Evolutionary conservation across 64 coral and sea anemone genomes (phyloP), one percentile per base, ranked within the genome.

Genomic region (Trachythela sp.): DNA sequence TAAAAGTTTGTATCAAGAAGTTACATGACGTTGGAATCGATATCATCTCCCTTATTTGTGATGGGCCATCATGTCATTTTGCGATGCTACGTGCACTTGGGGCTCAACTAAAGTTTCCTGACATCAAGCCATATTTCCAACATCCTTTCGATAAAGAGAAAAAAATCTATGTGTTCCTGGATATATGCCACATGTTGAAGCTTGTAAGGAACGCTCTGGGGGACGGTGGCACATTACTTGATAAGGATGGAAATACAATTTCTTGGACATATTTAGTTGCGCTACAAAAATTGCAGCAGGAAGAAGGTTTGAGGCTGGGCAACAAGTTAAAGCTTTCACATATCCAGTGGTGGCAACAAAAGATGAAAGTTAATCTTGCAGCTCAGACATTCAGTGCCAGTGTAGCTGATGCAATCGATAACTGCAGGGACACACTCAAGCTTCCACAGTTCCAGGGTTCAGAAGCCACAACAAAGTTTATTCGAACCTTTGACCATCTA

Each of bases 301-400:
- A 36, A 9, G 41, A 86, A 29, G 85, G 85, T 37, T 24, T 86
- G 22, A 20, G 45, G 49, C 49, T 86, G n/a, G 49, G 36, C 4
- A 86, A 86, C 43, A 86, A 86, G 85, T 45, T 86, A 1, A 86
- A 45, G 20, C 1, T 24, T 86, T 40, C 85, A 31, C 85, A 86
- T 24, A 56, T 86, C 36, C 11, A 54, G 30, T 86, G 85, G 15
- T 1, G 26, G 15, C 5, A 48, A 9, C 85, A 86, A 11, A 86
- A 86, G 27, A 86, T 86, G 85, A 56, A 86, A 37, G 85, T 86
- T n/a, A 86, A 58, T 0, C 8, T 86, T 33, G 85, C 85, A 32
- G 29, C 34, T 0, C 49, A 86, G 36, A 29, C 85, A 49, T 10
- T 86, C 36, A 59, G 85, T 86, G 38, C 49, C 3, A 86, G 85